A percentile compares a stretch with the other conserved stretches of the same genome.
These are phyloP conservation scores for Bolborhynchus lineola DNA, from an alignment of 2,113 vertebrate genomes.

Conservation along the genomic window DNA sequence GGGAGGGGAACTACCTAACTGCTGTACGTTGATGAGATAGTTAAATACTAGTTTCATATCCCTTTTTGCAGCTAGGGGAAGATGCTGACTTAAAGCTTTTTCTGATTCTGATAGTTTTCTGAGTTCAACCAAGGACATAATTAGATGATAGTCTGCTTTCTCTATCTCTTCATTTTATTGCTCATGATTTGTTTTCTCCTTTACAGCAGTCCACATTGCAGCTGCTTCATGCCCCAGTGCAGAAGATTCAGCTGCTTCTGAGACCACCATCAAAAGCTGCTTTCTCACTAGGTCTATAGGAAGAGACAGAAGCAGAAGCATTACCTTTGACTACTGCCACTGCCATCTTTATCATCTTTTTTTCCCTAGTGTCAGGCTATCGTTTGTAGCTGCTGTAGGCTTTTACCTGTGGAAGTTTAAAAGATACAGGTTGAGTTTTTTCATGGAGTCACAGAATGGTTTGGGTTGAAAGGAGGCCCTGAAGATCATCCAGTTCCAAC, in stretches of 20 bases:
- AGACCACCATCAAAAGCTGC: conserved; percentile 31
- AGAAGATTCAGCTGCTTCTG: conserved; percentile 10
- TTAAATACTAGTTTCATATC: background rate
- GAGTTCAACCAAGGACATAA: background rate
- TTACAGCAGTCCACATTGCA: background rate
- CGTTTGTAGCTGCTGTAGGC: conserved; percentile 49
- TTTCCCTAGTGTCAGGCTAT: background rate
- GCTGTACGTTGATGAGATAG: background rate
- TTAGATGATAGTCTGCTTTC: background rate
- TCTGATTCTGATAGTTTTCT: background rate
- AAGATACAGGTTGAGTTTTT: conserved; percentile 41
- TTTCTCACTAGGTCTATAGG: conserved; percentile 3
- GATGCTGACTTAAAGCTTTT: background rate
- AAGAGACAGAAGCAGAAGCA: conserved; percentile 26
- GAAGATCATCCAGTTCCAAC: background rate
- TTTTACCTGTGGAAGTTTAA: conserved; percentile 49
- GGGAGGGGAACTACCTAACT: background rate
- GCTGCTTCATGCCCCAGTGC: background rate
- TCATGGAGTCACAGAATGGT: background rate
- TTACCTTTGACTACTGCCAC: conserved; percentile 5
- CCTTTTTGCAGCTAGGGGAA: background rate
- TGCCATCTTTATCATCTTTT: conserved; percentile 36
- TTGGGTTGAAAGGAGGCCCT: background rate
- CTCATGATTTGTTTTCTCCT: background rate
- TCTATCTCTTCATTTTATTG: background rate